These are phyloP conservation scores for Uropetala carovei DNA, from an alignment of 2,888 invertebrate species.

Conservation along the genomic window DNA sequence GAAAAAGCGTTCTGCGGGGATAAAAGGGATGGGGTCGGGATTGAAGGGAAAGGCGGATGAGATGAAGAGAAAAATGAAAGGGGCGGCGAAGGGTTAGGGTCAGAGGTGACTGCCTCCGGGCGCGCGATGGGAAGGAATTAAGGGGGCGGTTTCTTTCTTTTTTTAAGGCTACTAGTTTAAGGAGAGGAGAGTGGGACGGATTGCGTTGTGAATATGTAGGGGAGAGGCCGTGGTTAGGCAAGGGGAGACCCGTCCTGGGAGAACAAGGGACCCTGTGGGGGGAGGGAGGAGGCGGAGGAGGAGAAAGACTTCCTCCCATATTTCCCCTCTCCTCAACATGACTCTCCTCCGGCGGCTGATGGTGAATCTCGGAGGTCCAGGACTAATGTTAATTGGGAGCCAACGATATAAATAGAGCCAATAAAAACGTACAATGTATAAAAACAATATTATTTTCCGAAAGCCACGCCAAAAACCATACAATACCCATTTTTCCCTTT, in stretches of 20 bases:
- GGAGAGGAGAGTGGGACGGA: slow-evolving; percentile 39
- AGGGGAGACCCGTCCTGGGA: slow-evolving; percentile 69
- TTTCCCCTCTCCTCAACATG: background rate
- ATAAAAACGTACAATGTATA: background rate
- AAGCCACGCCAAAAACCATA: too few relatives aligned
- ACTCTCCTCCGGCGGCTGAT: background rate
- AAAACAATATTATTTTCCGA: background rate
- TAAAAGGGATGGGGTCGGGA: slow-evolving; percentile 71
- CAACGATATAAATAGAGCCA: background rate
- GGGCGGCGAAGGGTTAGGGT: slow-evolving; percentile 57
- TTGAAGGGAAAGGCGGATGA: slow-evolving; percentile 72
- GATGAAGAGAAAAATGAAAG: slow-evolving; percentile 70
- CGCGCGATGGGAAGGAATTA: background rate
- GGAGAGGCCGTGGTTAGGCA: slow-evolving; percentile 71
- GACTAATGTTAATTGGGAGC: background rate
- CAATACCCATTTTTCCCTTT: too few relatives aligned
- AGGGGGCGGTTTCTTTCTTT: background rate
- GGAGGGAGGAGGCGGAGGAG: background rate
- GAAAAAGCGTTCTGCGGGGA: slow-evolving; percentile 14
- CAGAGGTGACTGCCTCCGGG: background rate
- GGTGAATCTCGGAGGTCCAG: background rate
- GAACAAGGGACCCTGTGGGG: slow-evolving; percentile 59
- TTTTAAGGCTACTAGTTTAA: too few relatives aligned
- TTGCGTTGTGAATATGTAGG: slow-evolving; percentile 65
- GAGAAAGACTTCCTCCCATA: background rate